Evolutionary conservation across 2,113 vertebrate species (phyloP).

Genomic region (Chrysochloris asiatica): DNA sequence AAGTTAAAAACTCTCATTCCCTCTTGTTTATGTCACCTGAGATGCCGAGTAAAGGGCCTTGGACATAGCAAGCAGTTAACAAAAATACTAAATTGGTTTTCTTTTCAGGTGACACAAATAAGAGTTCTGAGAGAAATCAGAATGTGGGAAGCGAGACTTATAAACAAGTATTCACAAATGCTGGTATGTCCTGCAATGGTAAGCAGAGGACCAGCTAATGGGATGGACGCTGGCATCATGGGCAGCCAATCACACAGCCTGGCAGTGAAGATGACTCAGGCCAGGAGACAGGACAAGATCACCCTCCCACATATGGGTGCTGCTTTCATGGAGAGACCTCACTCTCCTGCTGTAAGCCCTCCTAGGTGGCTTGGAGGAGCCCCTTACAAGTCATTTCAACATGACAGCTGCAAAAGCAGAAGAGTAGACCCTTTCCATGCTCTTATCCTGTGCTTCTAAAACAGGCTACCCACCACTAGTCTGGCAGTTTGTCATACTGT

Average conservation of each 20-base stretch:
- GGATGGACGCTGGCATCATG: neutral
- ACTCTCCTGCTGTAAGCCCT: neutral
- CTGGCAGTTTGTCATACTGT: too few species aligned
- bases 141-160: slow-evolving; percentile 33
- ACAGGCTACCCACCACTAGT: too few species aligned
- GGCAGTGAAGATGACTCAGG: neutral
- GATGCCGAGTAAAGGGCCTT: neutral
- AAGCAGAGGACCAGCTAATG: neutral
- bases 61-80: neutral
- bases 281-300: neutral
- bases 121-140: slow-evolving; percentile 27
- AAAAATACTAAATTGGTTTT: slow-evolving; percentile 25
- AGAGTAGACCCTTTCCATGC: neutral
- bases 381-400: neutral
- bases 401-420: neutral
- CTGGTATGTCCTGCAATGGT: neutral
- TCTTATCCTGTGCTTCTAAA: neutral
- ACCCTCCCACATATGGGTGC: neutral
- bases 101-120: slow-evolving; percentile 24
- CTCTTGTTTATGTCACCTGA: neutral
- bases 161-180: neutral
- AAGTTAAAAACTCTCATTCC: neutral
- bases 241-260: neutral
- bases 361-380: neutral
- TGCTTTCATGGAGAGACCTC: neutral